Conservation (phyloP, 92 coral and sea anemone genomes). For the Heliopora coerulea region DNA sequence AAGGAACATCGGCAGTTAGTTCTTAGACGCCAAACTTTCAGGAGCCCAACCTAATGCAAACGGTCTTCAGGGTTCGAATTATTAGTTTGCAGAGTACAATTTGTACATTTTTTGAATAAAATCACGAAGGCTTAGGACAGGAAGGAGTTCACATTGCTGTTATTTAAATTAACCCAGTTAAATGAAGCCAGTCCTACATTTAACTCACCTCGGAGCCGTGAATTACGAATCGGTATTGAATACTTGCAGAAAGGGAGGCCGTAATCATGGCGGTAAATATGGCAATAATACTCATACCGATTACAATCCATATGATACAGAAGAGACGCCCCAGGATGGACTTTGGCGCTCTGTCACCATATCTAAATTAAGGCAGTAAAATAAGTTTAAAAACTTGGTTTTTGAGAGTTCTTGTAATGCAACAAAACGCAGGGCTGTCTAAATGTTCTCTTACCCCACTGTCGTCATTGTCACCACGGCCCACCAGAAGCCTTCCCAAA, state of each 20-base stretch:
- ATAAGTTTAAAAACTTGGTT: background rate
- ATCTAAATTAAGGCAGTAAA: slow-evolving; percentile 47
- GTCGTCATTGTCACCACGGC: slow-evolving; percentile 99
- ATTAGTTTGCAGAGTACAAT: no score
- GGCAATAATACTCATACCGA: slow-evolving; percentile 94
- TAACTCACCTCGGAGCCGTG: slow-evolving; percentile 89
- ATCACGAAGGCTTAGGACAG: no score
- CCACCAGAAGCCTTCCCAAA: slow-evolving; percentile 99
- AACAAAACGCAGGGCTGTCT: background rate
- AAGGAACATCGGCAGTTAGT: no score
- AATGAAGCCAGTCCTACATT: background rate
- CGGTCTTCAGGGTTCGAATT: no score
- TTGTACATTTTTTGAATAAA: no score
- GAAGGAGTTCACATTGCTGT: no score
- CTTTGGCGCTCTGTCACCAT: slow-evolving; percentile 97
- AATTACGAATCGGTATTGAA: slow-evolving; percentile 87
- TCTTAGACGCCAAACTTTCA: no score
- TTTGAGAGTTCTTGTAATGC: background rate
- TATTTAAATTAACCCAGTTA: no score
- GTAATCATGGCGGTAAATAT: slow-evolving; percentile 96
- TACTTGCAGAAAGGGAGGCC: slow-evolving; percentile 95
- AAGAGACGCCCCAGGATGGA: slow-evolving; percentile 90
- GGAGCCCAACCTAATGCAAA: no score
- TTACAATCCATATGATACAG: slow-evolving; percentile 94
- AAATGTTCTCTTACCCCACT: slow-evolving; percentile 72